phyloP scores from a whole-genome alignment of 64 coral and sea anemone genomes.

The Porites lutea region DNA sequence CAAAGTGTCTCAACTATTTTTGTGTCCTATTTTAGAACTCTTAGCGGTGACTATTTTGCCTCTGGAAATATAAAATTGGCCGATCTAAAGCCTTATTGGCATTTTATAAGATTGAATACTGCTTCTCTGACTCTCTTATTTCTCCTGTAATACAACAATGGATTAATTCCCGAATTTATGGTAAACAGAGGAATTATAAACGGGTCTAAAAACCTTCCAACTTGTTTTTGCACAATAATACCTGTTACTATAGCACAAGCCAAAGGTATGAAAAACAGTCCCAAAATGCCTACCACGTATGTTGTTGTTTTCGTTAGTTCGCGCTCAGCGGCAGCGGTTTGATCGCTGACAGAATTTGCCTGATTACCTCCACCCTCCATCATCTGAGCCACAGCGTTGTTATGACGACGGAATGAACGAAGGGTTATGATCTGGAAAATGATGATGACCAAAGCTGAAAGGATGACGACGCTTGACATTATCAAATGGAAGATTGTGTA shows the following conservation, averaged over 20 bases:
- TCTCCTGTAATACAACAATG: neutral
- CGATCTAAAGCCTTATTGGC: neutral
- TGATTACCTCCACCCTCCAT: neutral
- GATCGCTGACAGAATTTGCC: neutral
- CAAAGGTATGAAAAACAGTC: neutral
- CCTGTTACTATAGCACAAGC: neutral
- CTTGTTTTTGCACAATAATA: neutral
- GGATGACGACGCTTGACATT: no score
- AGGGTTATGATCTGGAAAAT: neutral
- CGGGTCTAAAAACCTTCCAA: neutral
- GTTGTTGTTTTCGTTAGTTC: neutral
- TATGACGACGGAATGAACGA: neutral
- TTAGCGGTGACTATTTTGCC: no score
- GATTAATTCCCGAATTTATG: neutral
- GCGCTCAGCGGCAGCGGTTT: neutral
- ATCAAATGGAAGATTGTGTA: neutral
- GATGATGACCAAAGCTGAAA: neutral
- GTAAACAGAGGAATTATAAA: neutral
- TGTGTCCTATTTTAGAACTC: no score
- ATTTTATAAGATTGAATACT: neutral
- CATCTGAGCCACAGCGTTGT: neutral
- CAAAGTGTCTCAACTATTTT: no score
- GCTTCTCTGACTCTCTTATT: neutral
- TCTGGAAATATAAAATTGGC: no score
- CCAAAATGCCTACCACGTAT: neutral